Conservation (phyloP, 2,113 vertebrate species). For the Trogon melanurus region DNA sequence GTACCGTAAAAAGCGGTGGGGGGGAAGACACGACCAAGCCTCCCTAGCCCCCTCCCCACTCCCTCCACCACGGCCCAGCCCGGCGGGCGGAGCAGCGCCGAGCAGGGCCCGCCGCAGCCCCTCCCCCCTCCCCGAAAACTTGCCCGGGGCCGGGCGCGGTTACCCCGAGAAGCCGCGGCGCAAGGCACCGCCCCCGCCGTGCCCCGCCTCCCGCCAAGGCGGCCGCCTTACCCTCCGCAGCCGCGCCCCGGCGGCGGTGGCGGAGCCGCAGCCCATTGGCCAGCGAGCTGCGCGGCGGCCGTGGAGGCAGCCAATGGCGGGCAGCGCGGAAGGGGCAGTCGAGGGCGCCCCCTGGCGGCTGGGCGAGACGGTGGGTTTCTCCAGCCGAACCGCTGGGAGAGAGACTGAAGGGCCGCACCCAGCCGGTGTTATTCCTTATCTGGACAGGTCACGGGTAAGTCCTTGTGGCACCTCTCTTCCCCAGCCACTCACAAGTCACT, state of each 20-base stretch:
- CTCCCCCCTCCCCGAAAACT: too few relatives aligned
- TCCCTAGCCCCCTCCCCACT: neutral
- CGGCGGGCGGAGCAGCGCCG: neutral
- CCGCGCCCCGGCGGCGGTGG: neutral
- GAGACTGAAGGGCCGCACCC: too few relatives aligned
- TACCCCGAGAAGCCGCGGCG: too few relatives aligned
- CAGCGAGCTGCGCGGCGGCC: neutral
- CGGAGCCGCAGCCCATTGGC: neutral
- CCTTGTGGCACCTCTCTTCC: rapidly evolving
- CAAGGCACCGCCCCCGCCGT: too few relatives aligned
- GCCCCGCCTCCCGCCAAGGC: neutral
- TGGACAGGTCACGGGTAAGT: rapidly evolving
- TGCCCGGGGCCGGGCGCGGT: neutral
- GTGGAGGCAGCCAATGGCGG: neutral
- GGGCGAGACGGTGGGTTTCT: neutral
- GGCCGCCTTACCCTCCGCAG: neutral
- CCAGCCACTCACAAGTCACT: neutral
- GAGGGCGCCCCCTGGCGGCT: neutral
- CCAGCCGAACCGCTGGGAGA: rapidly evolving
- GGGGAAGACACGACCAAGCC: too few relatives aligned
- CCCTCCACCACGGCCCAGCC: neutral
- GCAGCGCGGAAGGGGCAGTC: rapidly evolving
- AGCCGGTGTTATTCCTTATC: rapidly evolving
- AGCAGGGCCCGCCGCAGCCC: neutral
- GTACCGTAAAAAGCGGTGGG: neutral